Conservation (phyloP, 2,113 vertebrate genomes). For the Alosa alosa region DNA sequence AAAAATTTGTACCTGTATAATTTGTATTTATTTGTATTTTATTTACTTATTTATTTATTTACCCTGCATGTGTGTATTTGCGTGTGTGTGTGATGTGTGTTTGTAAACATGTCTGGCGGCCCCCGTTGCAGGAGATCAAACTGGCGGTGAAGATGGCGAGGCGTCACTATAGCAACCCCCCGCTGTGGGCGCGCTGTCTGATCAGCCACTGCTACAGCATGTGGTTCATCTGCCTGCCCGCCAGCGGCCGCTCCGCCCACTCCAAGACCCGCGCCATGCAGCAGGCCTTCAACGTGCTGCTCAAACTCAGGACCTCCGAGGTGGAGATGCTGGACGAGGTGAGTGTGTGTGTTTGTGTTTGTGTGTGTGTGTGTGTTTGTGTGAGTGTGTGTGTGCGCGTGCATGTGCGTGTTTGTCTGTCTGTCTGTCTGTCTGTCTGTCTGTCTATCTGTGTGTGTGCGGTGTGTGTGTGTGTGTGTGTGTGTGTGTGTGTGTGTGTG, state of each 20-base stretch:
- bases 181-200: constrained; percentile 90
- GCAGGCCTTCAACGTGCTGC: constrained; percentile 86
- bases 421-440: not conserved
- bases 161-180: constrained; percentile 81
- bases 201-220: constrained; percentile 95
- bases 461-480: not conserved
- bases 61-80: not conserved
- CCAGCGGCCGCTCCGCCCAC: constrained; percentile 80
- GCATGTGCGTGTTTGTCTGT: not conserved
- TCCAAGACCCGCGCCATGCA: constrained; percentile 87
- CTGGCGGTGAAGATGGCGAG: constrained; percentile 90
- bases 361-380: not conserved
- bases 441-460: not conserved
- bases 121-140: constrained; percentile 86
- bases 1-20: not conserved
- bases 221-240: constrained; percentile 97
- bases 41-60: not conserved
- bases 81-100: not conserved
- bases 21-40: not conserved
- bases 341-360: constrained; percentile 26
- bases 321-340: constrained; percentile 96
- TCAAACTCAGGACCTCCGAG: constrained; percentile 89
- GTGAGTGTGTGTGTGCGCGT: not conserved
- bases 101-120: not conserved
- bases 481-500: not conserved